Base-by-base conservation (phyloP, 92 coral and sea anemone genomes). In the Bergia sp. region DNA sequence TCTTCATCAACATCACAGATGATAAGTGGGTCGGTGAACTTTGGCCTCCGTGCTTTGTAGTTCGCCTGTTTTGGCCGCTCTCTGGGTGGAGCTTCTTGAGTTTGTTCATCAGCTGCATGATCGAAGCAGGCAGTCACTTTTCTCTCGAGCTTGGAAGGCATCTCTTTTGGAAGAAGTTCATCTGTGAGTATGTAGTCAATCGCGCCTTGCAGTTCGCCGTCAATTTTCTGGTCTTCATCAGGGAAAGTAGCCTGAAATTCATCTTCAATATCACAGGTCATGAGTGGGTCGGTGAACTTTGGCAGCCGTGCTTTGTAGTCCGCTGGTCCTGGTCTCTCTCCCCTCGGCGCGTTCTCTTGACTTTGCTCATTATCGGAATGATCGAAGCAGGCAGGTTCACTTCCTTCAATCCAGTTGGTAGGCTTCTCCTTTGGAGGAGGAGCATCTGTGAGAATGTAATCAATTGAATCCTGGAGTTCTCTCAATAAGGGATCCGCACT, bases 181-280 rank as follows among this genome's bases (percentile, higher is more conserved):
- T 84, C 87, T 10, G 79, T 44, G 23, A 84, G 87, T 45, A 84
- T 84, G 36, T 71, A 84, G 36, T 84, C 87, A 47, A 84, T 84
- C 2, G 64, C 44, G 13, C 72, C 79, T 8, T 47, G 42, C 1
- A 82, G 36, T 29, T 82, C 86, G 1, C 37, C 6, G 23, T 18
- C 39, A 37, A 82, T 37, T 66, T 82, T 75, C 29, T 82, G 21
- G 23, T 16, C 76, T 82, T 82, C 86, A 61, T 39, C 86, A 81
- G 47, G 20, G 49, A 82, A 82, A 39, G 67, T 0, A 21, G 15
- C 42, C 21, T 67, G 38, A 29, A 82, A 67, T 42, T 82, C 86
- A 5, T 82, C 61, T 41, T 77, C 81, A 43, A 77, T 23, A 5
- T 77, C 81, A 44, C 55, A 42, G 53, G 44, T 29, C 1, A 77